phyloP scores from a whole-genome alignment of 2,888 invertebrate genomes.

The Platypus cylindrus region DNA sequence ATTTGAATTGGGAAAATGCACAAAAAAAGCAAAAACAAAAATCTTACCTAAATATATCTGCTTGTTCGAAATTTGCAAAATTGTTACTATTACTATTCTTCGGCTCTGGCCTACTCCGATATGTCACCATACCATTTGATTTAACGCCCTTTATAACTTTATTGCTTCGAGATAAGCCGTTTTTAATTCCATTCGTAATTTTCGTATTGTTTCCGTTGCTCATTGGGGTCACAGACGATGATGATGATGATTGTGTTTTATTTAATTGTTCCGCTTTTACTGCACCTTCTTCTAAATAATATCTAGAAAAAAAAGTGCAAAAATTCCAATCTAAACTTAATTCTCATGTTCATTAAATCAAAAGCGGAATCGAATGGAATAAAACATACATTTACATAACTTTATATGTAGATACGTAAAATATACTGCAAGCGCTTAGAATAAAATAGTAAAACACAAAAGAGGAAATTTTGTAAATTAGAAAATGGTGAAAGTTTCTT shows the following conservation, averaged over 20 bases:
- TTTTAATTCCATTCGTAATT: constrained; percentile 7
- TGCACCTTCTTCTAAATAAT: constrained; percentile 12
- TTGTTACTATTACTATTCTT: constrained; percentile 13
- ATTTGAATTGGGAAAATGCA: too few relatives aligned
- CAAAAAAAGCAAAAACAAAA: too few relatives aligned
- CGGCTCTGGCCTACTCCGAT: constrained; percentile 23
- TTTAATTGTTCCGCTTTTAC: constrained; percentile 9
- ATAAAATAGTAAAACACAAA: too few relatives aligned
- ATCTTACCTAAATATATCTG: constrained; percentile 50
- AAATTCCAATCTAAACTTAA: too few relatives aligned
- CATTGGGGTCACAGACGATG: constrained; percentile 1
- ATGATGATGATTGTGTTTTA: too few relatives aligned
- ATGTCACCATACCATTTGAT: constrained; percentile 16
- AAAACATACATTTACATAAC: too few relatives aligned
- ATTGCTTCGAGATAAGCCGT: constrained; percentile 3
- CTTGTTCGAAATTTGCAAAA: constrained; percentile 59
- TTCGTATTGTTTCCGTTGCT: constrained; percentile 5
- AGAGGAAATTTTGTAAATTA: background rate
- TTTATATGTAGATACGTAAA: too few relatives aligned
- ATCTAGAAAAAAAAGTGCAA: constrained; percentile 13
- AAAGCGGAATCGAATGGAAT: too few relatives aligned
- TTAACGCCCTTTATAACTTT: constrained; percentile 5
- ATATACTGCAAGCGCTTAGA: too few relatives aligned
- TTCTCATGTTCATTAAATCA: too few relatives aligned
- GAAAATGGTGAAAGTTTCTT: constrained; percentile 1